phyloP scores from a whole-genome alignment of 2,797 vertebrate genomes.

The Hyperoplus immaculatus region DNA sequence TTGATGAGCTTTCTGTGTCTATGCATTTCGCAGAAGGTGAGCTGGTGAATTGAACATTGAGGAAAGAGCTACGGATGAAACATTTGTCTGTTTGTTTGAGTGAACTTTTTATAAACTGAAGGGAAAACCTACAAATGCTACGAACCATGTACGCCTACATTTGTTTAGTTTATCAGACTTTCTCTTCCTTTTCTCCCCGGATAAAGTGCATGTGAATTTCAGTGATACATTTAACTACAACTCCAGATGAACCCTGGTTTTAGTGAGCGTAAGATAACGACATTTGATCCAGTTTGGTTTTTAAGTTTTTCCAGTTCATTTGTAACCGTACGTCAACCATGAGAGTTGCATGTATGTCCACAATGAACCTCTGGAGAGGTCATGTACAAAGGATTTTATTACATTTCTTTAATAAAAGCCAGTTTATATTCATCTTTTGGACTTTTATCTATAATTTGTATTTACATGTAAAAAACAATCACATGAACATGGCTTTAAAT shows the following conservation, averaged over 20 bases:
- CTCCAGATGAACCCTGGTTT: slow-evolving; percentile 85
- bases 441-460: slow-evolving; percentile 2
- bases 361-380: slow-evolving; percentile 90
- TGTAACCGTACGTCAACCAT: slow-evolving; percentile 91
- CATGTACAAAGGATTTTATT: slow-evolving; percentile 96
- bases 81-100: slow-evolving; percentile 73
- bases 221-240: slow-evolving; percentile 89
- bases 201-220: slow-evolving; percentile 92
- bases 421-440: slow-evolving; percentile 85
- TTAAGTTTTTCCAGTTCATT: slow-evolving; percentile 72
- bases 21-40: slow-evolving; percentile 68
- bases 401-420: slow-evolving; percentile 99
- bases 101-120: slow-evolving; percentile 76
- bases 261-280: slow-evolving; percentile 79
- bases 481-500: not conserved
- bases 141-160: slow-evolving; percentile 87
- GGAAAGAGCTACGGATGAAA: slow-evolving; percentile 62
- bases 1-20: slow-evolving; percentile 73
- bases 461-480: slow-evolving; percentile 1
- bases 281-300: slow-evolving; percentile 68
- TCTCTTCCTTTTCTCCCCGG: slow-evolving; percentile 85
- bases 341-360: slow-evolving; percentile 94
- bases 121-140: slow-evolving; percentile 83
- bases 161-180: slow-evolving; percentile 86
- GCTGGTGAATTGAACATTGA: slow-evolving; percentile 60